These are phyloP conservation scores for Alentia gelatinosa DNA, from an alignment of 2,888 invertebrate species.

Conservation along the genomic window DNA sequence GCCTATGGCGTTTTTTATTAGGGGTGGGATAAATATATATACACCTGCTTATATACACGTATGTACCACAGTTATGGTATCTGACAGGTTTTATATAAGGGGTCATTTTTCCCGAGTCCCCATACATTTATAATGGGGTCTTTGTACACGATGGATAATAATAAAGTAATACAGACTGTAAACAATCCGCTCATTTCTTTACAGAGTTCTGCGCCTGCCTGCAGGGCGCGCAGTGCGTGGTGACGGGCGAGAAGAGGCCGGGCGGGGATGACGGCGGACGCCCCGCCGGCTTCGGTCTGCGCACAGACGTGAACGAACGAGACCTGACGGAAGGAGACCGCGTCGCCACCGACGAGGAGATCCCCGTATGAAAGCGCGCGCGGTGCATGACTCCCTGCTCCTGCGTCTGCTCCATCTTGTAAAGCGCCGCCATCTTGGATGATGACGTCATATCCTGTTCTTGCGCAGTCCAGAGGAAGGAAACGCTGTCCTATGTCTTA, in stretches of 20 bases:
- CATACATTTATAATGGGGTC: too few species aligned
- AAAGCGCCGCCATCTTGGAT: conserved; percentile 6
- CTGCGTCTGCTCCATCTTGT: conserved; percentile 50
- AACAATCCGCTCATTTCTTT: not conserved
- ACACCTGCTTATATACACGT: too few species aligned
- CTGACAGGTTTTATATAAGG: not conserved
- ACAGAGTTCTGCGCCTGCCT: conserved; percentile 45
- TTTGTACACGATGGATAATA: too few species aligned
- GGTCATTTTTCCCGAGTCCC: not conserved
- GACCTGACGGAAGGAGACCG: not conserved
- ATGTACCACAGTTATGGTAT: too few species aligned
- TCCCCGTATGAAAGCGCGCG: conserved; percentile 48
- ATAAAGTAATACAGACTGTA: not conserved
- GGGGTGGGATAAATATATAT: too few species aligned
- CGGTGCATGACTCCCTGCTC: conserved; percentile 46
- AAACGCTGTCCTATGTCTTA: not conserved
- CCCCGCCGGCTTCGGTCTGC: conserved; percentile 24
- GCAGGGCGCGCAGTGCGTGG: conserved; percentile 22
- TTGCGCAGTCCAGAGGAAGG: not conserved
- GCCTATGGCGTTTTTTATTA: too few species aligned
- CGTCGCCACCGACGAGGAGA: not conserved
- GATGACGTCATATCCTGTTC: conserved; percentile 14
- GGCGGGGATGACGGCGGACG: not conserved
- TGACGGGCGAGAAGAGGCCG: not conserved
- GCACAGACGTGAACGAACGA: conserved; percentile 12